Base-by-base conservation (phyloP, 2,888 invertebrate genomes). In the Phyllotreta cruciferae region DNA sequence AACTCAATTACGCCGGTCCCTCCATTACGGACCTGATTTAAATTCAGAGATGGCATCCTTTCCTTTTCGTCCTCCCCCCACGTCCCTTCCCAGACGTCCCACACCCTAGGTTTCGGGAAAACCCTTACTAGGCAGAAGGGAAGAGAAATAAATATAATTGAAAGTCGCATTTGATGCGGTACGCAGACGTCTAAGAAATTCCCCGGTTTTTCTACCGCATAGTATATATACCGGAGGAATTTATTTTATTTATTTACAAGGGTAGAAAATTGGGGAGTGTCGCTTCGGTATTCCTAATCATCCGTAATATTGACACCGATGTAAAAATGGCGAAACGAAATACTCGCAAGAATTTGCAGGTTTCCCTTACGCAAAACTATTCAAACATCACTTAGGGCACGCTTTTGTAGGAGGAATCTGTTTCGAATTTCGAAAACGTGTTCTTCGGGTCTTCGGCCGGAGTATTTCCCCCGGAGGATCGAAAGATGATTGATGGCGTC, bases 1-100 rank as follows among this genome's bases (percentile, higher is more conserved):
- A 75, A 76, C 75, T 77, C 75, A 75, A 77, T 77, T 77, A 77
- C 72, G 67, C 66, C 68, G 24, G 70, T 71, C 75, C 77, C 71
- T 70, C 70, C 70, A 74, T 71, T 74, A 71, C 73, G 74, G 71
- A 69, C 73, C 74, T 75, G 76, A 76, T 76, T 76, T 74, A 74
- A 76, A 76, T 76, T 75, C 75, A 75, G 71, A 68, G 70, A 72
- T 69, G 68, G 66, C 68, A 66, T 65, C 70, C 66, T 64, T 66
- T 47, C 24, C 47, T 47, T 47, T 47, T 34, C 47, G 24, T 24
- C 65, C 56, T n/a, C n/a, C n/a, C n/a, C n/a, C n/a, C n/a, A n/a
- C n/a, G n/a, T n/a, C n/a, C n/a, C n/a, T n/a, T n/a, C 58, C 69
- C 64, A 60, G 54, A 37, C 53, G 45, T 5, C 62, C 63, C 58